A percentile compares a stretch with the other conserved stretches of the same genome.
Evolutionary conservation across 2,113 vertebrate genomes (phyloP).

Genomic region (Ophiodon elongatus): DNA sequence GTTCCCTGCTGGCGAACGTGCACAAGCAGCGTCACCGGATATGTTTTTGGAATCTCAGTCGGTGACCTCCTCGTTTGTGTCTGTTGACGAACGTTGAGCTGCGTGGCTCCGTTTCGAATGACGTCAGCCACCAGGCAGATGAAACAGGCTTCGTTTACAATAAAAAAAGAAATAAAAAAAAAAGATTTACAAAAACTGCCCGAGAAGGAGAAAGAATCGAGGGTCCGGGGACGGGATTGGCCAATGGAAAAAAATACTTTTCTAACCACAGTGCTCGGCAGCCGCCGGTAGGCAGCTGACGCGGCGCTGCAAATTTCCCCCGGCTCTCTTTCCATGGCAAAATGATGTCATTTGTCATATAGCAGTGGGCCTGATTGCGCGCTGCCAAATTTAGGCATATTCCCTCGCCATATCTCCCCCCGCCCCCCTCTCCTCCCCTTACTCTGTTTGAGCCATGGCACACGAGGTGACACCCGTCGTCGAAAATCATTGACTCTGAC

Average conservation of each 20-base stretch:
- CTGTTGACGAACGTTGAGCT: background rate
- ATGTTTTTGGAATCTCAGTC: background rate
- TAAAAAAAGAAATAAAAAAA: too few species aligned
- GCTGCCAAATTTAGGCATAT: conserved; percentile 49
- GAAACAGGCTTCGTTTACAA: conserved; percentile 38
- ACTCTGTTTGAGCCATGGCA: background rate
- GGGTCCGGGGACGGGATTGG: conserved; percentile 77
- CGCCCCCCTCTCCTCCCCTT: too few species aligned
- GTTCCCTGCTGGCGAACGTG: background rate
- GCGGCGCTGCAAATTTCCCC: conserved; percentile 72
- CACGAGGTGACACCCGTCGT: conserved; percentile 35
- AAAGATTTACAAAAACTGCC: conserved; percentile 72
- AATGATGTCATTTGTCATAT: conserved; percentile 74
- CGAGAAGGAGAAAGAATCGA: conserved; percentile 74
- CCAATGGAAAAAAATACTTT: conserved; percentile 82
- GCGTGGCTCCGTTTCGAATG: conserved; percentile 1
- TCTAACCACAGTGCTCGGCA: conserved; percentile 82
- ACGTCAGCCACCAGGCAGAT: background rate
- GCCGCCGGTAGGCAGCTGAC: conserved; percentile 71
- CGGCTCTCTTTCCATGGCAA: conserved; percentile 71
- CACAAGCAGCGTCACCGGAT: background rate
- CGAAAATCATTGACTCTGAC: conserved; percentile 57
- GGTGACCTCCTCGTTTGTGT: background rate
- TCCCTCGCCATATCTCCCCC: background rate
- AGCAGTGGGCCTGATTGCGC: conserved; percentile 31